Evolutionary conservation across 2,797 vertebrate species (phyloP), one percentile per base, ranked within the genome.

Genomic region (Pseudochaenichthys georgianus): DNA sequence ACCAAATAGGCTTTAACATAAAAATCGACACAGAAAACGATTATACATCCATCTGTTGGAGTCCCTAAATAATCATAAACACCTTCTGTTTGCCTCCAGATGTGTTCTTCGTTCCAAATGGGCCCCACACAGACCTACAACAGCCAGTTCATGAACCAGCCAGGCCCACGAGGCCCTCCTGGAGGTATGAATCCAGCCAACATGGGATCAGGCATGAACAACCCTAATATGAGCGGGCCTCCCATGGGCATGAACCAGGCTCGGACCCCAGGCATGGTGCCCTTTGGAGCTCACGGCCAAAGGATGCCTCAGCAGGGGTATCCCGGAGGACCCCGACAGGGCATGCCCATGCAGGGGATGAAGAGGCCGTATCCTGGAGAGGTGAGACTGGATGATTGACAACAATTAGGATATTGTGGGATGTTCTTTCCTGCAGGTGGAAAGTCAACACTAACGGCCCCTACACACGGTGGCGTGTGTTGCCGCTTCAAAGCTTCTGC

Each of bases 101-200:
- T 99, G 95, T 98, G 97, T 96, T 97, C 97, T 87, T 99, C 98
- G 92, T 99, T 99, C 95, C 98, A 99, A 96, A 99, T 99, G 98
- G 98, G 97, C 93, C 97, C 97, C 50, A 90, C 96, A 68, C 98
- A 99, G 95, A 93, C 97, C 88, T 99, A 99, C 94, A 99, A 96
- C 92, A 99, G 92, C 95, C 98, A 99, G 94, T 99, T 98, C 93
- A 97, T 99, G 95, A 99, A 97, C 94, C 98, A 99, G 92, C 95
- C 97, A 64, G 98, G 97, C 81, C 97, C 96, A 15, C 95, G 98
- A 66, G 98, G 97, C 21, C 97, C 97, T 47, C 95, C 98, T 74
- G 98, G 96, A 90, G 97, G 95, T 84, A 97, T 99, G 96, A 99
- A 98, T 91, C 97, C 97, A 66, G 95, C 94, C 61, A 95, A 89